Evolutionary conservation across 2,113 vertebrate genomes (phyloP), one percentile per base, ranked within the genome.

Genomic region (Varanus salvator): DNA sequence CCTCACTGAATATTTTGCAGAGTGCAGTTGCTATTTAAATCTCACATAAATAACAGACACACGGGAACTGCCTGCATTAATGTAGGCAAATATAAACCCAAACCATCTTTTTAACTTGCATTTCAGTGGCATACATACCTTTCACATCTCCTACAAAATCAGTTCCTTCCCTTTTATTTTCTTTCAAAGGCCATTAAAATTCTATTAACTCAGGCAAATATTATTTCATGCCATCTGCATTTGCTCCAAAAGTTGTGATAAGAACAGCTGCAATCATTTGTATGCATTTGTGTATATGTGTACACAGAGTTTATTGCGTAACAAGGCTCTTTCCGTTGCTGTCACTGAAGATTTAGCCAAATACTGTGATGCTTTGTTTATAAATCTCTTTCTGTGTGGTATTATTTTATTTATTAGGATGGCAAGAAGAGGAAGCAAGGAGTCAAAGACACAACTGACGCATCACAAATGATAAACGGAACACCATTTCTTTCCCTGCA

Each of bases 151-250:
- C 57, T 94, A 86, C 76, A 97, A 96, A 96, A 77, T 91, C 94
- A 92, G 81, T 23, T 91, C 57, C 94, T 96, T 96, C 94, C 92
- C 86, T 97, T 96, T 96, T 80, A 95, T 94, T 96, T 95, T 95
- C 95, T 96, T 96, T 94, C 94, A 91, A 38, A 95, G 94, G 95
- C 95, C 96, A 96, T 97, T 97, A 97, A 97, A 97, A 97, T 97
- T 97, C 97, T 97, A 96, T 97, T 97, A 97, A 96, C 94, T 95
- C 95, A 96, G 95, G 94, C 93, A 96, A 96, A 96, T 97, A 97
- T 97, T 97, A 97, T 97, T 97, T 96, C 95, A 91, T 95, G 92
- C 96, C 97, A 97, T 97, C 96, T 97, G 96, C 97, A 96, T 97
- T 96, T 95, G 88, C 93, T 97, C 94, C 93, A 85, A 85, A 92